phyloP scores from a whole-genome alignment of 2,797 vertebrate genomes.

The Ctenopoma multispine region DNA sequence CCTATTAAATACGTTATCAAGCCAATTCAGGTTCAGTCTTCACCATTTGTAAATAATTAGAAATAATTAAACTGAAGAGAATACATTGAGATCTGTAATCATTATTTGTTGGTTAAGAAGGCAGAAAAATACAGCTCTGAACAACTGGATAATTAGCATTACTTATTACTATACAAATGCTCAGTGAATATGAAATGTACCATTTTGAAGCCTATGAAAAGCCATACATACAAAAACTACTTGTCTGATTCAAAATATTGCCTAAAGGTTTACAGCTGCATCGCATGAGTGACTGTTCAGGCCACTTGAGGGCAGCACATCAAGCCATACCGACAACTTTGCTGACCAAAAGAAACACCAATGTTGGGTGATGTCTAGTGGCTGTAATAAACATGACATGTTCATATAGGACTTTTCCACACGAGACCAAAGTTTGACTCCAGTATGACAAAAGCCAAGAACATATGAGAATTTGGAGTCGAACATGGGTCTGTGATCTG shows the following conservation, averaged over 20 bases:
- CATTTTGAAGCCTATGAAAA: not conserved
- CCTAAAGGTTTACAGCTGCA: not conserved
- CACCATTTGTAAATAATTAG: not conserved
- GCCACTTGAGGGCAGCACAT: not conserved
- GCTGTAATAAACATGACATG: no score
- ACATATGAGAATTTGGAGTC: no score
- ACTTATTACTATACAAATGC: not conserved
- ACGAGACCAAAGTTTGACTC: no score
- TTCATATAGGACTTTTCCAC: no score
- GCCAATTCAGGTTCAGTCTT: not conserved
- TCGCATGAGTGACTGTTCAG: not conserved
- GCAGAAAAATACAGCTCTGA: not conserved
- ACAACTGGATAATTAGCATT: no score
- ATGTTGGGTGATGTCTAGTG: no score
- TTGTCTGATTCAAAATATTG: not conserved
- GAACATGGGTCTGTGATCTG: no score
- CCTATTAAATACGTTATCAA: not conserved
- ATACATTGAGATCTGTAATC: not conserved
- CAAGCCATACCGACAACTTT: no score
- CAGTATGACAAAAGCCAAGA: no score
- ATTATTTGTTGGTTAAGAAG: not conserved
- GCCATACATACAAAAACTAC: not conserved
- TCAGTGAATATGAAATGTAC: not conserved
- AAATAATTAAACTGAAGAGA: not conserved
- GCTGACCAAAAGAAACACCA: no score